phyloP scores from a whole-genome alignment of 2,797 vertebrate species.

The Xiphophorus birchmanni region DNA sequence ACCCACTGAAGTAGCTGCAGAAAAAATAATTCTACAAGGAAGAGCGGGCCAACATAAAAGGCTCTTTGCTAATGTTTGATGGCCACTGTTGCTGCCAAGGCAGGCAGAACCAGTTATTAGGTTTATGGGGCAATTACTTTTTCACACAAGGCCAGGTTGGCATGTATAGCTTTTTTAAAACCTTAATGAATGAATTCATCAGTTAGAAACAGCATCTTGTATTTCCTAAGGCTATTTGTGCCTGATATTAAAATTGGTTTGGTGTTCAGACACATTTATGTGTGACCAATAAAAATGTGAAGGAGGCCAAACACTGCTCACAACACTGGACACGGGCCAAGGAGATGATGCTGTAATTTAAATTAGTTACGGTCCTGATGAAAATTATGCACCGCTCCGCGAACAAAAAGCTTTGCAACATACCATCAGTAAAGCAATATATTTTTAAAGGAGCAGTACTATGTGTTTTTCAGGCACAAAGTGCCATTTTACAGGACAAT shows the following conservation, averaged over 20 bases:
- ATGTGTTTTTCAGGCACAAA: too few species aligned
- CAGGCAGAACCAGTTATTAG: neutral
- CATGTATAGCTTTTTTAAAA: neutral
- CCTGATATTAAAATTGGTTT: neutral
- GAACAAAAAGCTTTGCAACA: neutral
- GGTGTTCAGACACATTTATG: neutral
- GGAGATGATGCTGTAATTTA: neutral
- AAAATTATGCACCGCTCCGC: neutral
- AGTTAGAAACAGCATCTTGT: neutral
- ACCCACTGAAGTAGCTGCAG: neutral
- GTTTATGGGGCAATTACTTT: neutral
- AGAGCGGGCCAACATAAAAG: neutral
- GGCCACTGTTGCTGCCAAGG: neutral
- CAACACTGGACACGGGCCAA: neutral
- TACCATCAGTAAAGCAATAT: neutral
- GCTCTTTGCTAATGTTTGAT: neutral
- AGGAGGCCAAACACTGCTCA: neutral
- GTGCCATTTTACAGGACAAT: too few species aligned
- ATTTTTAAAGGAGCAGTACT: neutral
- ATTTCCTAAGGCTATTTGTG: neutral
- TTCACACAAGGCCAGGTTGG: neutral
- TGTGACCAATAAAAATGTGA: neutral
- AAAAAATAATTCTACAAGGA: neutral
- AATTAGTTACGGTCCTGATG: neutral
- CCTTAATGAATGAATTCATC: neutral